Evolutionary conservation across 2,888 invertebrate species (phyloP).

Genomic region (Epistrophe eligans): DNA sequence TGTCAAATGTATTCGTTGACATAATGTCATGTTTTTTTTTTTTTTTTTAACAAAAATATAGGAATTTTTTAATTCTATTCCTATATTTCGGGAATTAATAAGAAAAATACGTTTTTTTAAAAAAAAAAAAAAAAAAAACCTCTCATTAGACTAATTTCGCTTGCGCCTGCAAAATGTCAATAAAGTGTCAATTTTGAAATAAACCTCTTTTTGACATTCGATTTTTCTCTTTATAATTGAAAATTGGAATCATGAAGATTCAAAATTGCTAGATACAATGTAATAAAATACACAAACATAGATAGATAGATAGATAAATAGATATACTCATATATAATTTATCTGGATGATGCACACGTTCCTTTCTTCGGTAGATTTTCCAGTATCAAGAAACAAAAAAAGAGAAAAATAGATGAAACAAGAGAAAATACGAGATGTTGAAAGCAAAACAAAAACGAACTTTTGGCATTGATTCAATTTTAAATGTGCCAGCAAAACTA

Average conservation of each 20-base stretch:
- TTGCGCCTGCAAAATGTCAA: constrained; percentile 19
- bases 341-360: constrained; percentile 26
- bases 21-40: not conserved
- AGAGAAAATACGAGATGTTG: not conserved
- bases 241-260: constrained; percentile 16
- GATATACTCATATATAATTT: not conserved
- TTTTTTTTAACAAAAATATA: too few species aligned
- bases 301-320: not conserved
- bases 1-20: constrained; percentile 22
- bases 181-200: constrained; percentile 19
- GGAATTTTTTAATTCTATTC: too few species aligned
- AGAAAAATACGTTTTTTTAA: too few species aligned
- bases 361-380: constrained; percentile 8
- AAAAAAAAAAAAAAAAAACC: too few species aligned
- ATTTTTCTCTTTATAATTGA: constrained; percentile 31
- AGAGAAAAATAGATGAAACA: not conserved
- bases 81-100: not conserved
- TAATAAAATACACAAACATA: not conserved
- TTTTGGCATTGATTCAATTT: constrained; percentile 44
- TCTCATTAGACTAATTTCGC: constrained; percentile 4
- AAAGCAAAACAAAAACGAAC: not conserved
- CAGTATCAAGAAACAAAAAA: constrained; percentile 4
- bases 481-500: constrained; percentile 43
- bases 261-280: constrained; percentile 5
- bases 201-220: constrained; percentile 1